These are phyloP conservation scores for Parnassius orleans DNA, from an alignment of 2,888 invertebrate genomes.

Conservation along the genomic window DNA sequence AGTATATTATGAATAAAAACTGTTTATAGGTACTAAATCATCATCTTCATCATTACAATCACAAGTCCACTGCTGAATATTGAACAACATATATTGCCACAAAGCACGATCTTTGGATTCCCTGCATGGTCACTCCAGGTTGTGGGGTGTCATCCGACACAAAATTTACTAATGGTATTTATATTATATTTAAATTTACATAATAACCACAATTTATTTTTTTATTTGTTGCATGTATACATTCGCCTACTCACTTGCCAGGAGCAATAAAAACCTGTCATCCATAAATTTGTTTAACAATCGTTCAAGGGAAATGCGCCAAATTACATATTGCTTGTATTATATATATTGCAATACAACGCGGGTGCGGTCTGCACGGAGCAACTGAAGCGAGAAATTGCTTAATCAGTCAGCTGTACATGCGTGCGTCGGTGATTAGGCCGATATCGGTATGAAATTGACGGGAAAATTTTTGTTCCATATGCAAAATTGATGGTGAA, in stretches of 20 bases:
- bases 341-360: constrained; percentile 69
- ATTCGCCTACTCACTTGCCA: background rate
- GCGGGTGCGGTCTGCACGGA: constrained; percentile 53
- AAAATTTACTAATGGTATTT: too few relatives aligned
- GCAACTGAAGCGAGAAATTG: constrained; percentile 71
- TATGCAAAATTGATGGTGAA: constrained; percentile 37
- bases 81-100: too few relatives aligned
- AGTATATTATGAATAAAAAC: too few relatives aligned
- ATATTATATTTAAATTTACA: too few relatives aligned
- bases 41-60: too few relatives aligned
- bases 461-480: constrained; percentile 55
- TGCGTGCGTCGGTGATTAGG: constrained; percentile 61
- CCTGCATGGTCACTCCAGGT: too few relatives aligned
- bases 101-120: too few relatives aligned
- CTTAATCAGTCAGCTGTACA: constrained; percentile 75
- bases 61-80: too few relatives aligned
- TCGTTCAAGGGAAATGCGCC: constrained; percentile 56
- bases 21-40: too few relatives aligned
- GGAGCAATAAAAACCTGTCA: constrained; percentile 53
- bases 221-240: background rate
- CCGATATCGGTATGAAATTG: constrained; percentile 64
- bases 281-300: constrained; percentile 37
- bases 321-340: constrained; percentile 68
- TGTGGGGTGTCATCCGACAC: too few relatives aligned
- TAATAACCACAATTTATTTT: background rate